Percentiles rank a stretch among this genome's conserved stretches.
These are phyloP conservation scores for Phthorimaea operculella DNA, from an alignment of 1,140 invertebrate species.

Conservation along the genomic window DNA sequence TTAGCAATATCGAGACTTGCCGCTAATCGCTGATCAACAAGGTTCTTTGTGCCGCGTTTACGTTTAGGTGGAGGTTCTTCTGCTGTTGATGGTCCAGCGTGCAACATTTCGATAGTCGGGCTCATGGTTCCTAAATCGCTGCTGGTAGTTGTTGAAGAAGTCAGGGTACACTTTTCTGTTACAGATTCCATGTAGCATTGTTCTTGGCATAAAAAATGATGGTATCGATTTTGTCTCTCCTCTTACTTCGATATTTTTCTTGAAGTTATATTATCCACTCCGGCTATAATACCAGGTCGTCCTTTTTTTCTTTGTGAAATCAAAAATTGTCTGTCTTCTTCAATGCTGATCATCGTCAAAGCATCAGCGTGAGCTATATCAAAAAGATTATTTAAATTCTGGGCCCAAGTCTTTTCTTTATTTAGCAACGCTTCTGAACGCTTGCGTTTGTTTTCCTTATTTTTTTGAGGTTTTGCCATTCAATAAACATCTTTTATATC, in stretches of 20 bases:
- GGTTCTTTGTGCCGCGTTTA: constrained; percentile 13
- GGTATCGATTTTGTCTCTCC: constrained; percentile 1
- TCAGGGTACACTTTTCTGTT: constrained; percentile 13
- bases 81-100: no score
- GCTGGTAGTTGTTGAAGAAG: constrained; percentile 7
- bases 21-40: constrained; percentile 18
- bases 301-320: constrained; percentile 18
- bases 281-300: constrained; percentile 11
- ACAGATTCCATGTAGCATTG: constrained; percentile 1
- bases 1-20: constrained; percentile 25
- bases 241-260: constrained; percentile 5
- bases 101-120: neutral
- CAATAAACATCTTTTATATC: constrained; percentile 19
- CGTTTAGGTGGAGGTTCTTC: no score
- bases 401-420: constrained; percentile 22
- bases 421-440: constrained; percentile 13
- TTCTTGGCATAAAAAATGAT: constrained; percentile 9
- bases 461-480: constrained; percentile 27
- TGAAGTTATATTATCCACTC: constrained; percentile 7
- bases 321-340: constrained; percentile 29
- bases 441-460: constrained; percentile 20
- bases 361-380: constrained; percentile 27
- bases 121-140: neutral
- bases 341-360: constrained; percentile 21
- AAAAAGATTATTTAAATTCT: constrained; percentile 23